Evolutionary conservation across 2,797 vertebrate genomes (phyloP), one percentile per base, ranked within the genome.

Genomic region (Melanotaenia boesemani): DNA sequence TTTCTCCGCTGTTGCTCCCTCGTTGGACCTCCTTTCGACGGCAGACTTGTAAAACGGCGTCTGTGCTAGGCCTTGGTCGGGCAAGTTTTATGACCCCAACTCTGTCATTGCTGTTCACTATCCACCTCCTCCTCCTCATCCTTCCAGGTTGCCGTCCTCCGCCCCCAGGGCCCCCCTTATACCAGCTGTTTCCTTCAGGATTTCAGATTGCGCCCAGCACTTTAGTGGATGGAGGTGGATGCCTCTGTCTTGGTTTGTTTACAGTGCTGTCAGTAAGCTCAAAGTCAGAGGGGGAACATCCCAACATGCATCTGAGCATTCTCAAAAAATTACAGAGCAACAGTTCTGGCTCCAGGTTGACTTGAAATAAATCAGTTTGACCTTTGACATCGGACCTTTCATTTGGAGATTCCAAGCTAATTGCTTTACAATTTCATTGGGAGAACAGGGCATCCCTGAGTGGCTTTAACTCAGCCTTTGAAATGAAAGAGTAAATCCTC

Each of bases 291-390:
- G 37, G 32, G 52, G 44, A 61, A 30, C 37, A 18, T 60, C 77
- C 68, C 46, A 16, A 63, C 12, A 16, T 70, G 36, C 28, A 72
- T 81, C 77, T 86, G 74, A 86, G 57, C 93, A 93, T 94, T 94
- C 93, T 93, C 92, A 72, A 89, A 90, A 95, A 87, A 95, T 95
- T 92, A 94, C 90, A 95, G 93, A 92, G 92, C 80, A 88, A 85
- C 72, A 24, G 67, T 68, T 73, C 63, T 73, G 78, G 77, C 82
- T 86, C 83, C 69, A 67, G 92, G 86, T 85, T 50, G 55, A 72
- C 67, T 36, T 66, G 71, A 82, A 88, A 88, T 90, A 91, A 80
- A 93, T 93, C 90, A 89, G 85, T 64, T 86, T 91, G 91, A 92
- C 94, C 90, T 89, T 89, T 89, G 86, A 83, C 85, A 74, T 64